Conservation (phyloP, 2,797 vertebrate genomes). For the Poeciliopsis gracilis region DNA sequence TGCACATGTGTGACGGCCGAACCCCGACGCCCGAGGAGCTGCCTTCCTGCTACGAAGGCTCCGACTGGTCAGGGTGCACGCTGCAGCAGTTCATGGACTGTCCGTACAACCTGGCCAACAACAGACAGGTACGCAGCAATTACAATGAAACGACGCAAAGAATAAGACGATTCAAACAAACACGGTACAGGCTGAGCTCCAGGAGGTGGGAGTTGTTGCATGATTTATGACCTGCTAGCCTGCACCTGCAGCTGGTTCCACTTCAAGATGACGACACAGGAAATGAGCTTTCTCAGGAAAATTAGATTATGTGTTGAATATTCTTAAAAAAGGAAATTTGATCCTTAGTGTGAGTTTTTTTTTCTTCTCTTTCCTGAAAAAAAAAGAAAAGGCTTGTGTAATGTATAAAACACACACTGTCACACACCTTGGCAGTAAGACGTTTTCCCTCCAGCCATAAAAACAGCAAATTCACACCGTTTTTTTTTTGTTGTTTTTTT, state of each 20-base stretch:
- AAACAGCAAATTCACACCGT: slow-evolving; percentile 64
- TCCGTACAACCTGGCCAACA: slow-evolving; percentile 96
- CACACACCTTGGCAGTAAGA: slow-evolving; percentile 9
- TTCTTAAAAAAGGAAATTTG: neutral
- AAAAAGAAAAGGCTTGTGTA: neutral
- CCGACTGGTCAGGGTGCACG: slow-evolving; percentile 96
- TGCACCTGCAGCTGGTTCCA: neutral
- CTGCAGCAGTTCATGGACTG: slow-evolving; percentile 99
- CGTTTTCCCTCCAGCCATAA: slow-evolving; percentile 47
- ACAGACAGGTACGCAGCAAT: slow-evolving; percentile 79
- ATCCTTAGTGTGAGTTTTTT: neutral
- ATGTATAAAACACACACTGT: neutral
- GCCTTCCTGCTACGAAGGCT: slow-evolving; percentile 95
- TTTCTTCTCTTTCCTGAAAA: neutral
- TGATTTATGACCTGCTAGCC: neutral
- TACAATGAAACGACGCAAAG: neutral
- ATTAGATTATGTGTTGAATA: neutral
- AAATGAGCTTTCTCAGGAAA: neutral
- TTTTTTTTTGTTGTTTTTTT: slow-evolving; percentile 5
- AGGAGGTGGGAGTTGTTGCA: neutral
- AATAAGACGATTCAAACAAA: neutral
- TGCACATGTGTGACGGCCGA: slow-evolving; percentile 98
- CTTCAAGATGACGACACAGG: neutral
- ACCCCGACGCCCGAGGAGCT: slow-evolving; percentile 95
- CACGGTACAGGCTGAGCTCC: neutral